Conservation (phyloP, 2,797 vertebrate genomes). For the Graptemys geographica region DNA sequence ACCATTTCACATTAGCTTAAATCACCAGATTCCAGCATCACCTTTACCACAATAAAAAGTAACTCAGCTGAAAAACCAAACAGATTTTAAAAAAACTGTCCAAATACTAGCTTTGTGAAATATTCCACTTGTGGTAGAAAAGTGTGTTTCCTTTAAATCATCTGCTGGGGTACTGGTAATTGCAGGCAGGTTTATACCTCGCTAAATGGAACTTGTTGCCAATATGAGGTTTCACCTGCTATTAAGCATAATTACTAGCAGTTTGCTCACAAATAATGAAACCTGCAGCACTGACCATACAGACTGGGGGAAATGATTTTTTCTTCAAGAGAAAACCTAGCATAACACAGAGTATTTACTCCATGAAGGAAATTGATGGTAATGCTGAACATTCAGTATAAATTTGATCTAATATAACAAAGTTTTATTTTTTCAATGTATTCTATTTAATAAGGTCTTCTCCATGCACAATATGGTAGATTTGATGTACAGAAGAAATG, state of each 20-base stretch:
- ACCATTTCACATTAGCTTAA: slow-evolving; percentile 21
- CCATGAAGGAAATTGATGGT: neutral
- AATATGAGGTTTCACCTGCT: slow-evolving; percentile 35
- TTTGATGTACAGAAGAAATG: neutral
- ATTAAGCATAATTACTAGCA: neutral
- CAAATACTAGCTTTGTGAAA: slow-evolving; percentile 42
- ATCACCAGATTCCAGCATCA: slow-evolving; percentile 18
- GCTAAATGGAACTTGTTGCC: neutral
- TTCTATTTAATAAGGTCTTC: neutral
- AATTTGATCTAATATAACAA: neutral
- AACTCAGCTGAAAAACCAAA: slow-evolving; percentile 60
- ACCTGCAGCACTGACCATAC: neutral
- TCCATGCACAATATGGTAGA: neutral
- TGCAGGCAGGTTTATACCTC: neutral
- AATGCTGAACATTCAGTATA: neutral
- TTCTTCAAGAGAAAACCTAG: neutral
- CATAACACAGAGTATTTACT: slow-evolving; percentile 2
- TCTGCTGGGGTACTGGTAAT: neutral
- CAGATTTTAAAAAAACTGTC: neutral
- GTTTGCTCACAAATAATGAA: neutral
- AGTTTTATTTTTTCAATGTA: neutral
- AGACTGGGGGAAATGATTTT: neutral
- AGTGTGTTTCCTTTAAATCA: slow-evolving; percentile 24
- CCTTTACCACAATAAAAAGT: slow-evolving; percentile 15
- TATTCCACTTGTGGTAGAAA: slow-evolving; percentile 49